A percentile compares a stretch with the other conserved stretches of the same genome.
Evolutionary conservation across 2,888 invertebrate species (phyloP).

Genomic region (Sphecodes monilicornis): DNA sequence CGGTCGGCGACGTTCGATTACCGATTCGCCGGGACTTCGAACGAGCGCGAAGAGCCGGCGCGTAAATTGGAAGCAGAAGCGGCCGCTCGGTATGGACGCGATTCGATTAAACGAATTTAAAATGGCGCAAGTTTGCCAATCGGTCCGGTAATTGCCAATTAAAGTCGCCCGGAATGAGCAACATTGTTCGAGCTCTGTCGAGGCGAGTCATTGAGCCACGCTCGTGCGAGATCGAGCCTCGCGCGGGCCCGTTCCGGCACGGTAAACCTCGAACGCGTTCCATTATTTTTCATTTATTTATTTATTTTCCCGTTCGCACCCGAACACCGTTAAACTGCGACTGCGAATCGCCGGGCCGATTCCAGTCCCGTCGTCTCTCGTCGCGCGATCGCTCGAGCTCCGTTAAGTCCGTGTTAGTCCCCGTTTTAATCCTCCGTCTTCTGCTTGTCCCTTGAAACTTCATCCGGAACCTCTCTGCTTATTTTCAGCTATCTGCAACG

Average conservation of each 20-base stretch:
- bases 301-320: not conserved
- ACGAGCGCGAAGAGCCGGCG: constrained; percentile 22
- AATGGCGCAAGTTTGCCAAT: constrained; percentile 40
- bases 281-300: not conserved
- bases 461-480: not conserved
- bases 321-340: constrained; percentile 19
- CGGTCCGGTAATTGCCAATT: constrained; percentile 54
- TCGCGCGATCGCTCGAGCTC: not conserved
- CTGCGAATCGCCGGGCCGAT: not conserved
- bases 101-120: constrained; percentile 56
- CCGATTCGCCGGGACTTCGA: constrained; percentile 36
- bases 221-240: constrained; percentile 6
- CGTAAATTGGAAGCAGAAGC: constrained; percentile 49
- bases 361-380: constrained; percentile 20
- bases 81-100: constrained; percentile 17
- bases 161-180: constrained; percentile 47
- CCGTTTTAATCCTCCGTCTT: constrained; percentile 13
- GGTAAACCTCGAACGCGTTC: constrained; percentile 8
- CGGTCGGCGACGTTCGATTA: not conserved
- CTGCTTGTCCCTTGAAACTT: not conserved
- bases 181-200: constrained; percentile 45
- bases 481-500: not conserved
- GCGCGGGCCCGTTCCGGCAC: not conserved
- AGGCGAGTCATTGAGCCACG: constrained; percentile 31
- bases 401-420: not conserved